Evolutionary conservation across 2,113 vertebrate genomes (phyloP).

Genomic region (Octodon degus): DNA sequence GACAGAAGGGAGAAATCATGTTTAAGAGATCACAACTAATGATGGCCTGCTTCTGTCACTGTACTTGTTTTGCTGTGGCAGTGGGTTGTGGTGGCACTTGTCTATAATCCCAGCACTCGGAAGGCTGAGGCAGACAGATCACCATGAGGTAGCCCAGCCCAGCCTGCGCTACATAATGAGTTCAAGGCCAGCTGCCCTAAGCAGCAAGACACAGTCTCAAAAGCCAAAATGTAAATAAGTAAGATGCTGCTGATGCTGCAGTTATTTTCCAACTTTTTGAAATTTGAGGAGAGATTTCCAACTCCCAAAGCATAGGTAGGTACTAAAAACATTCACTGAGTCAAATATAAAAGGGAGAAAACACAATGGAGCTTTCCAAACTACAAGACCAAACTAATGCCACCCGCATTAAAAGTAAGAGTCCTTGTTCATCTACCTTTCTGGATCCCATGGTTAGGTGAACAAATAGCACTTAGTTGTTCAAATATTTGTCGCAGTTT

Average conservation of each 20-base stretch:
- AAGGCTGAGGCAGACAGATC: not conserved
- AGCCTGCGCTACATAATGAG: not conserved
- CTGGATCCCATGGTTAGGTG: not conserved
- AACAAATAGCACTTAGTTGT: not conserved
- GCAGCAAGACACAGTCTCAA: not conserved
- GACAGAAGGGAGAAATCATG: not conserved
- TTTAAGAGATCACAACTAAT: not conserved
- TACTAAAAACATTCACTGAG: not conserved
- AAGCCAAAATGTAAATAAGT: not conserved
- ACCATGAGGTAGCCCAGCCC: not conserved
- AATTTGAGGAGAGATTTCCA: not conserved
- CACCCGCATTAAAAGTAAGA: not conserved
- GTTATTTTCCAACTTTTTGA: not conserved
- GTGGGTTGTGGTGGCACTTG: not conserved
- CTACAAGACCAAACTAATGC: not conserved
- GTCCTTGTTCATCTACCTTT: not conserved
- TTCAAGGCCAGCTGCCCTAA: not conserved
- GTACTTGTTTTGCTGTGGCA: not conserved
- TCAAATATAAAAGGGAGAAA: conserved; percentile 6
- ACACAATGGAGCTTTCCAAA: not conserved
- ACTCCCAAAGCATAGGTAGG: not conserved
- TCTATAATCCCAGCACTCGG: not conserved
- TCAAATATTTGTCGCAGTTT: conserved; percentile 37
- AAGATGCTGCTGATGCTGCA: not conserved
- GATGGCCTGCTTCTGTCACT: not conserved